Base-by-base conservation (phyloP, 2,797 vertebrate species). In the Pangasius mekongensis region DNA sequence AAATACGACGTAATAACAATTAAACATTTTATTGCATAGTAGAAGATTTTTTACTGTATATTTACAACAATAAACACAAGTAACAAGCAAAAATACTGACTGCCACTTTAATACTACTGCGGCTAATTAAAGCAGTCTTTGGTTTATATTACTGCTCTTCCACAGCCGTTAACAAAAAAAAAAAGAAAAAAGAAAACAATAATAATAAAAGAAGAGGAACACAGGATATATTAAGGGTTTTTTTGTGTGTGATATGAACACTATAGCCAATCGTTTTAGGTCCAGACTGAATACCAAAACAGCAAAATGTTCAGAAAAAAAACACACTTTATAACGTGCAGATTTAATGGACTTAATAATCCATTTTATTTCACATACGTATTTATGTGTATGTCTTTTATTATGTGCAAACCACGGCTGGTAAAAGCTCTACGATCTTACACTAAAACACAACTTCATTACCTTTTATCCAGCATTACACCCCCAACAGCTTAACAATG, bases 11-110 rank as follows among this genome's bases (percentile, higher is more conserved):
- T 30, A 67, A 78, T 58, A 66, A 86, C 84, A 93, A 90, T 94
- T 91, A 93, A 92, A 91, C 92, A 91, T 89, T 87, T 89, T 88
- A 87, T 93, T 84, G 87, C 62, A 89, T 92, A 84, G 73, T 47
- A 91, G 89, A 74, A 92, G 5, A 60, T 74, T 87, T 87, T 89
- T 33, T 1, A 52, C 64, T 67, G 18, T 84, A 88, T 96, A 96
- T 96, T 94, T 96, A 96, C 95, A 96, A 93, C 43, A 89, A 86
- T 13, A 90, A 52, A 88, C 66, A 66, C 85, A 87, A 54, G 1
- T 18, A 67, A 76, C 22, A 77, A 77, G 86, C 82, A 91, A 92
- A 76, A 93, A 91, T 84, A 94, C 89, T 92, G 91, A 92, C 91
- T 91, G 88, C 82, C 92, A 91, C 84, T 89, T 66, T 30, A 90